A percentile compares a stretch with the other conserved stretches of the same genome.
Conservation (phyloP, 1,140 invertebrate genomes). For the Philotrypesis tridentata region DNA sequence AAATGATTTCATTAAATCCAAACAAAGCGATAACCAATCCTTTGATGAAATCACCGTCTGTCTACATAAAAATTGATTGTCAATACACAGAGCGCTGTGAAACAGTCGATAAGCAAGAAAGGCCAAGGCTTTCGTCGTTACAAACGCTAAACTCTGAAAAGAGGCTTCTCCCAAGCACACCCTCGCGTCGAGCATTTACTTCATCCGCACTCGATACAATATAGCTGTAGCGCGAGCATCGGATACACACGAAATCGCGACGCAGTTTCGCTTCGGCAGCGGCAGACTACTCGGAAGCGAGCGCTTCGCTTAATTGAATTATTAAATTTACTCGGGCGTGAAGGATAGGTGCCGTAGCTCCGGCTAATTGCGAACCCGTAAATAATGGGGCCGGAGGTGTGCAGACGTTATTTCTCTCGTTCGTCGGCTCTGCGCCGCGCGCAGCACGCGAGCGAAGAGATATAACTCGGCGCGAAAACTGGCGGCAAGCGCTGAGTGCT, state of each 20-base stretch:
- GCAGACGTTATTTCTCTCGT: conserved; percentile 12
- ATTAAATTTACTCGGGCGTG: conserved; percentile 69
- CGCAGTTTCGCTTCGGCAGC: conserved; percentile 25
- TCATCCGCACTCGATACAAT: background rate
- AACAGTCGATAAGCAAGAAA: too few relatives aligned
- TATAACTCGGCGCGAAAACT: conserved; percentile 41
- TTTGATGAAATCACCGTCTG: too few relatives aligned
- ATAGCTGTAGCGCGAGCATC: background rate
- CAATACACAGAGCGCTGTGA: too few relatives aligned
- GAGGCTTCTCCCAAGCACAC: background rate
- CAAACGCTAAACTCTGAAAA: too few relatives aligned
- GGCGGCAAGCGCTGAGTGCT: conserved; percentile 65
- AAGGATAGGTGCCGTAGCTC: conserved; percentile 67
- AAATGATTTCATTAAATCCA: too few relatives aligned
- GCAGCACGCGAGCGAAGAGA: background rate
- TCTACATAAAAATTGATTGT: too few relatives aligned
- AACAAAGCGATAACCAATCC: too few relatives aligned
- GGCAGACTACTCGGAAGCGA: conserved; percentile 29
- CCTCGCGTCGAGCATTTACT: background rate
- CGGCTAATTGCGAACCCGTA: conserved; percentile 68
- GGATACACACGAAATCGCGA: background rate
- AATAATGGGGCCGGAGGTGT: conserved; percentile 64
- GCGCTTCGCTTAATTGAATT: conserved; percentile 66
- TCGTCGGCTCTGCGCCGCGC: background rate
- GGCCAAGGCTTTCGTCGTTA: too few relatives aligned